A percentile compares a stretch with the other conserved stretches of the same genome.
phyloP scores from a whole-genome alignment of 2,888 invertebrate species.

The Vannuccia rotundouncinata region DNA sequence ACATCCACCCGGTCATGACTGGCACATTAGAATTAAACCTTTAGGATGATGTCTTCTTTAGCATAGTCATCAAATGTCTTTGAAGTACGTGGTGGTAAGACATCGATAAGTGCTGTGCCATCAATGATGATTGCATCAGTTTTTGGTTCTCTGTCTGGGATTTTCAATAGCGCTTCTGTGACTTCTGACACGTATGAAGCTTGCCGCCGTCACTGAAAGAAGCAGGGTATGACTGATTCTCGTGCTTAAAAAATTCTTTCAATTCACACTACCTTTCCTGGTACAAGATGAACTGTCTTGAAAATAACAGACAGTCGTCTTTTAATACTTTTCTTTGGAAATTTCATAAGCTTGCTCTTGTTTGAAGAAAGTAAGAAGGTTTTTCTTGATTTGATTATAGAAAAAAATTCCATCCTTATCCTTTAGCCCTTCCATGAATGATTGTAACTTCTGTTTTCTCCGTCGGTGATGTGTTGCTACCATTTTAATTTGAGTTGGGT shows the following conservation, averaged over 20 bases:
- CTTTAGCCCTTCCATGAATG: too few relatives aligned
- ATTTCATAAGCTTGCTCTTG: too few relatives aligned
- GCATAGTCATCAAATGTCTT: constrained; percentile 42
- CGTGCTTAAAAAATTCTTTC: constrained; percentile 29
- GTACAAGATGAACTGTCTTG: constrained; percentile 39
- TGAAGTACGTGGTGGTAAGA: constrained; percentile 32
- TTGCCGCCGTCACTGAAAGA: constrained; percentile 34
- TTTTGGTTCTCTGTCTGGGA: constrained; percentile 39
- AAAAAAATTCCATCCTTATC: too few relatives aligned
- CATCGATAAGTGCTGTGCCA: constrained; percentile 40
- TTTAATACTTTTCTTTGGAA: too few relatives aligned
- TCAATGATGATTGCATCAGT: constrained; percentile 40
- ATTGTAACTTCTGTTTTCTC: too few relatives aligned
- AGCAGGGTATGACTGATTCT: constrained; percentile 4
- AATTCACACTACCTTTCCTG: constrained; percentile 39
- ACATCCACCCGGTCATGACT: constrained; percentile 34
- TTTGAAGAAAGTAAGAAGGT: too few relatives aligned
- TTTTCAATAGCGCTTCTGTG: constrained; percentile 32
- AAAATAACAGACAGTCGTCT: too few relatives aligned
- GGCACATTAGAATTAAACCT: constrained; percentile 27
- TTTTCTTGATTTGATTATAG: too few relatives aligned
- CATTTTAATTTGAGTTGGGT: too few relatives aligned
- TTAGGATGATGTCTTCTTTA: constrained; percentile 37
- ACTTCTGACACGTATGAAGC: constrained; percentile 41
- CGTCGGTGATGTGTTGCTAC: too few relatives aligned